These are phyloP conservation scores for Junco hyemalis DNA, from an alignment of 2,113 vertebrate species.

Conservation along the genomic window DNA sequence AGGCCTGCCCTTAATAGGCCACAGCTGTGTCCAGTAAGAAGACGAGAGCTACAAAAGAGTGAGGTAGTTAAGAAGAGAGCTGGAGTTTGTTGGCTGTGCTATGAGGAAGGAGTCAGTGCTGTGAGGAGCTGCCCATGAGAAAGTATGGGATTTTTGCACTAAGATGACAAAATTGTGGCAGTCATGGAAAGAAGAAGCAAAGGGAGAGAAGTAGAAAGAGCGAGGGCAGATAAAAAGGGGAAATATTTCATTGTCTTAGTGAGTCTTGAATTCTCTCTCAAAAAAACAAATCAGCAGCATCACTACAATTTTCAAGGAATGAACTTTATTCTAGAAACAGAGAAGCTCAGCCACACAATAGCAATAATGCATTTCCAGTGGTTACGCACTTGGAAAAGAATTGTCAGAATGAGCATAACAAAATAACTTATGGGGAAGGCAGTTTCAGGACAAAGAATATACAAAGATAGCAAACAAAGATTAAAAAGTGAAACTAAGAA, in stretches of 20 bases:
- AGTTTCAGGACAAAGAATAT: background rate
- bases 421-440: background rate
- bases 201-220: background rate
- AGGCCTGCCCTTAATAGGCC: too few relatives aligned
- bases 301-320: background rate
- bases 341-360: background rate
- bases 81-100: too few relatives aligned
- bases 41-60: too few relatives aligned
- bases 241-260: background rate
- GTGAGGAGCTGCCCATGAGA: too few relatives aligned
- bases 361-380: background rate
- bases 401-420: background rate
- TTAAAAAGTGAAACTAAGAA: background rate
- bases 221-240: accelerated
- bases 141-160: too few relatives aligned
- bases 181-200: background rate
- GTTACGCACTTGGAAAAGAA: background rate
- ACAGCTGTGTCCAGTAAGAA: too few relatives aligned
- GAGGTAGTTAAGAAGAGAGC: too few relatives aligned
- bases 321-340: background rate
- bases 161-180: background rate
- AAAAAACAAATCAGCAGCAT: background rate
- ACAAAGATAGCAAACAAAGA: background rate
- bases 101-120: too few relatives aligned
- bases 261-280: background rate